phyloP scores from a whole-genome alignment of 2,888 invertebrate genomes.

The Fissipunctia ypsillon region DNA sequence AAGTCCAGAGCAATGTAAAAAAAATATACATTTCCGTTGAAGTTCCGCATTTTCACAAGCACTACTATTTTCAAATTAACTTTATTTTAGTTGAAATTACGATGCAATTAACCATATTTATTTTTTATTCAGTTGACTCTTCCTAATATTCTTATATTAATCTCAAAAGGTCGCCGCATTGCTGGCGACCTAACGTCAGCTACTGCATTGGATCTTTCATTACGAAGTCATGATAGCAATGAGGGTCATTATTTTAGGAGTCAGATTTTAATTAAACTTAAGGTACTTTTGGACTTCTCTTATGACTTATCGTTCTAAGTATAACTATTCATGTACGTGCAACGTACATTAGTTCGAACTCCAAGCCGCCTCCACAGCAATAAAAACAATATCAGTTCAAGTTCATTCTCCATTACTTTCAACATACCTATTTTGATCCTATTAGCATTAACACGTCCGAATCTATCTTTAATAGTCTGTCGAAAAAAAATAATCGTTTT shows the following conservation, averaged over 20 bases:
- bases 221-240: not conserved
- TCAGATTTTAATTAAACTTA: not conserved
- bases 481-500: slow-evolving; percentile 57
- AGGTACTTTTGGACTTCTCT: too few species aligned
- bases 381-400: slow-evolving; percentile 38
- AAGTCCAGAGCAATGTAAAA: slow-evolving; percentile 3
- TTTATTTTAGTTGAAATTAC: not conserved
- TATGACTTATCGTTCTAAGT: too few species aligned
- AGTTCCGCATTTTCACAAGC: slow-evolving; percentile 24
- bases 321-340: not conserved
- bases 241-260: not conserved
- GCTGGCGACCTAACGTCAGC: too few species aligned
- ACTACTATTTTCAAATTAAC: not conserved
- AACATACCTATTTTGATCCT: slow-evolving; percentile 6
- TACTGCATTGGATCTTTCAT: not conserved
- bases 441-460: slow-evolving; percentile 41
- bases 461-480: slow-evolving; percentile 40
- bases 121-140: not conserved
- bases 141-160: too few species aligned
- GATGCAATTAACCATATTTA: not conserved
- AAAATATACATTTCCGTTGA: slow-evolving; percentile 22
- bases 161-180: not conserved
- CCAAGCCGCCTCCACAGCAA: not conserved
- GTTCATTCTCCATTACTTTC: slow-evolving; percentile 26
- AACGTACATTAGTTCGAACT: not conserved